Conservation (phyloP, 2,888 invertebrate species). For the Acanthosepion lycidas region DNA sequence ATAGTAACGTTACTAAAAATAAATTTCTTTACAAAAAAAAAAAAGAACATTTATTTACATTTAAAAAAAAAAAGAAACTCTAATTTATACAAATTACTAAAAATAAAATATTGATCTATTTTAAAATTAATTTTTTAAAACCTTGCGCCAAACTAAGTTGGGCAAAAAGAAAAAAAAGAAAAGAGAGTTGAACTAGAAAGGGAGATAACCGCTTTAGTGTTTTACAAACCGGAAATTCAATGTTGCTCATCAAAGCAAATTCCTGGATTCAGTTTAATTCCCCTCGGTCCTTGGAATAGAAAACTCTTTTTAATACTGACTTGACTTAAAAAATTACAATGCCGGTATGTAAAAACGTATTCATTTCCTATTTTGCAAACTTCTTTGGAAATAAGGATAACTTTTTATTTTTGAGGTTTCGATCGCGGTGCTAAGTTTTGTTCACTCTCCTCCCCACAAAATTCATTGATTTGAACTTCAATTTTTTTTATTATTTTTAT, state of each 20-base stretch:
- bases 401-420: not conserved
- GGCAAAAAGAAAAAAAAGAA: no score
- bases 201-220: not conserved
- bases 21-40: no score
- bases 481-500: not conserved
- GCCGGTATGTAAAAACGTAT: not conserved
- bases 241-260: not conserved
- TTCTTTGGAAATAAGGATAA: not conserved
- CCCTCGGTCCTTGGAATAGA: not conserved
- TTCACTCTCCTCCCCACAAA: not conserved
- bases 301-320: not conserved
- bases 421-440: not conserved
- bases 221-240: not conserved
- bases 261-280: not conserved
- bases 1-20: no score
- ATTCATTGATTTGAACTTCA: not conserved
- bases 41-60: no score
- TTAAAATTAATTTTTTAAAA: no score
- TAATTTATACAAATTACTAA: no score
- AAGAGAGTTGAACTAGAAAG: not conserved
- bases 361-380: not conserved
- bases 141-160: no score
- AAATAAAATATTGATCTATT: no score
- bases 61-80: no score
- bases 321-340: not conserved